These are phyloP conservation scores for Nymphalis io DNA, from an alignment of 1,140 invertebrate species.

Conservation along the genomic window DNA sequence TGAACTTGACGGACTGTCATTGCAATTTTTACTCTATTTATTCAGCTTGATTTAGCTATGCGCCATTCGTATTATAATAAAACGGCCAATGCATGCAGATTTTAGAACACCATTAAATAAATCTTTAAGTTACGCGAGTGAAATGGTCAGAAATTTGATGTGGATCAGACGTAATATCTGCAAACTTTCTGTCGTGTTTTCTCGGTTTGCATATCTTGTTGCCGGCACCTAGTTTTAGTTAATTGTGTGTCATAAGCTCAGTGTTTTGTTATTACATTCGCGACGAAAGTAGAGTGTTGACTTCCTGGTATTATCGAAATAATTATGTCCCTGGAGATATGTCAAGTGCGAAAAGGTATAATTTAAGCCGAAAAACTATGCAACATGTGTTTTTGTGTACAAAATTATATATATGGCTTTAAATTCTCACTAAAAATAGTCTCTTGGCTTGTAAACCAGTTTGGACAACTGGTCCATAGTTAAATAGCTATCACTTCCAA, in stretches of 20 bases:
- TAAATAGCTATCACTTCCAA: constrained; percentile 19
- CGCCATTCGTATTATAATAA: constrained; percentile 76
- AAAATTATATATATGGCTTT: constrained; percentile 56
- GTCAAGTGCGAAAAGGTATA: constrained; percentile 46
- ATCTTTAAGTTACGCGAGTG: constrained; percentile 52
- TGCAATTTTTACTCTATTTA: constrained; percentile 78
- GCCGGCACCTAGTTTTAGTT: constrained; percentile 66
- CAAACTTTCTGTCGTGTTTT: constrained; percentile 53
- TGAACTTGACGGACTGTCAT: constrained; percentile 74
- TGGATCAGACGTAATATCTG: constrained; percentile 43
- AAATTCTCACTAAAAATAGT: constrained; percentile 14
- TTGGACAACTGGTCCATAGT: constrained; percentile 7
- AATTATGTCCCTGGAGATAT: constrained; percentile 36
- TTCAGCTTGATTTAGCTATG: constrained; percentile 76
- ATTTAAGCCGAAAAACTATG: constrained; percentile 53
- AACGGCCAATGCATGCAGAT: constrained; percentile 65
- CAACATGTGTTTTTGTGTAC: constrained; percentile 61
- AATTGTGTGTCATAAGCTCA: constrained; percentile 53
- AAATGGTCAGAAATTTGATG: constrained; percentile 54
- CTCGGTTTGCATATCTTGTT: constrained; percentile 52
- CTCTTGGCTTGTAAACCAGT: constrained; percentile 4
- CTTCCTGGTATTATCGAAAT: constrained; percentile 40
- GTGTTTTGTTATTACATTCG: constrained; percentile 53
- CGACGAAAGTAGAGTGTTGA: constrained; percentile 47
- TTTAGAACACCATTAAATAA: constrained; percentile 69